Conservation (phyloP, 2,797 vertebrate species). For the Thamnophis elegans region DNA sequence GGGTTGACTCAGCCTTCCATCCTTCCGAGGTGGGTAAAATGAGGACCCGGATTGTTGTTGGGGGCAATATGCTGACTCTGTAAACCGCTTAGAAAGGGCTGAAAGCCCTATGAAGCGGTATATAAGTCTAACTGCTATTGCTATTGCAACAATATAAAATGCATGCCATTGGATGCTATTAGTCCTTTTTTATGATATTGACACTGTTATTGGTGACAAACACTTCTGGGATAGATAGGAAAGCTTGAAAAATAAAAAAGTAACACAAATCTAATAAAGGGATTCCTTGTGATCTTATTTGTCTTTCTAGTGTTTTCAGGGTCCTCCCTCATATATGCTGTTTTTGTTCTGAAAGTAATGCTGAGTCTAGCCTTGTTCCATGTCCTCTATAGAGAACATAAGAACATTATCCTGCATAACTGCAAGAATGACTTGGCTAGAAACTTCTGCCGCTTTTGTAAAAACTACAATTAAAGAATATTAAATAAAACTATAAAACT, state of each 20-base stretch:
- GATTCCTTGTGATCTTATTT: background rate
- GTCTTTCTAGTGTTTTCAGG: background rate
- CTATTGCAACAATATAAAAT: background rate
- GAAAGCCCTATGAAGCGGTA: no score
- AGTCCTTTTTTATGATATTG: background rate
- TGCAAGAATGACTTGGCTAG: background rate
- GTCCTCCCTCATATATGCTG: background rate
- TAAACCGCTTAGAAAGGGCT: no score
- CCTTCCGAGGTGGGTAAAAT: no score
- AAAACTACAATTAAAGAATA: background rate
- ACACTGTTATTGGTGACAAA: background rate
- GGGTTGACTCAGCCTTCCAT: no score
- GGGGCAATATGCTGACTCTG: no score
- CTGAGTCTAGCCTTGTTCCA: background rate
- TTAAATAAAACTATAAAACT: background rate
- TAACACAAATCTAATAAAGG: background rate
- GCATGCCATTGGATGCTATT: background rate
- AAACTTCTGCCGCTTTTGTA: background rate
- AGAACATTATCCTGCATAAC: background rate
- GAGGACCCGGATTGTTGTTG: no score
- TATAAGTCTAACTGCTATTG: no score
- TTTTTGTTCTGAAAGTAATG: background rate
- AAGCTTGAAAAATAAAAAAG: background rate
- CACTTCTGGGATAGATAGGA: background rate
- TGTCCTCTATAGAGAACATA: background rate